phyloP scores from a whole-genome alignment of 2,797 vertebrate species.

The Pteronotus mesoamericanus region DNA sequence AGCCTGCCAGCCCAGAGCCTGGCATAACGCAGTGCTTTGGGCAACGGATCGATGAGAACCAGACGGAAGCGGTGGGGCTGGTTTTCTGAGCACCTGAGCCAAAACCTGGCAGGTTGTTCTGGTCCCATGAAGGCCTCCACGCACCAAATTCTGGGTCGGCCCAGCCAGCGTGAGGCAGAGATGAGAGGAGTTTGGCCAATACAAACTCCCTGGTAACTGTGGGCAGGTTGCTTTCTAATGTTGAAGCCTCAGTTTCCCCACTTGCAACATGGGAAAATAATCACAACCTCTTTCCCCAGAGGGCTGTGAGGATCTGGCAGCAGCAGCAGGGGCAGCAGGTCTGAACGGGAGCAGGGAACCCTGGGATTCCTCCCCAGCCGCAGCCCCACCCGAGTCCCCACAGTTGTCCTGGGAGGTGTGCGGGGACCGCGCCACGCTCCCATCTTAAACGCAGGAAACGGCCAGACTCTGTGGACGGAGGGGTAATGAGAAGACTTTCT shows the following conservation, averaged over 20 bases:
- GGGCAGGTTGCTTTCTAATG: neutral
- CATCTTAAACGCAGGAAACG: neutral
- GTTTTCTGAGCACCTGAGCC: neutral
- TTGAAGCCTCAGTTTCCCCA: neutral
- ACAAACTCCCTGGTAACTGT: neutral
- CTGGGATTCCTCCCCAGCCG: fast-evolving
- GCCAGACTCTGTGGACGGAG: neutral
- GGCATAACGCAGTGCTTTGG: neutral
- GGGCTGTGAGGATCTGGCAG: neutral
- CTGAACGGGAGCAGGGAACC: neutral
- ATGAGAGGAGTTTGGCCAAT: neutral
- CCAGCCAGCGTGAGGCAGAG: neutral
- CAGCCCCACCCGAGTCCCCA: neutral
- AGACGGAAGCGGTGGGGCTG: neutral
- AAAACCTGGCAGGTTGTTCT: neutral
- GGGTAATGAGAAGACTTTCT: neutral
- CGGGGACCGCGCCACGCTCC: neutral
- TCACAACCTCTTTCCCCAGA: neutral
- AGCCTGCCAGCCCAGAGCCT: neutral
- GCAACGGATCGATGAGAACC: neutral
- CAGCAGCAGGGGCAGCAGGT: neutral
- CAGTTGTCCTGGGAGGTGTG: neutral
- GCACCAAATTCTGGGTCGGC: neutral
- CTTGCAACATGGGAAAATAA: neutral
- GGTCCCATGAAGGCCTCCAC: neutral